These are phyloP conservation scores for Adela reaumurella DNA, from an alignment of 2,888 invertebrate genomes.

Conservation along the genomic window DNA sequence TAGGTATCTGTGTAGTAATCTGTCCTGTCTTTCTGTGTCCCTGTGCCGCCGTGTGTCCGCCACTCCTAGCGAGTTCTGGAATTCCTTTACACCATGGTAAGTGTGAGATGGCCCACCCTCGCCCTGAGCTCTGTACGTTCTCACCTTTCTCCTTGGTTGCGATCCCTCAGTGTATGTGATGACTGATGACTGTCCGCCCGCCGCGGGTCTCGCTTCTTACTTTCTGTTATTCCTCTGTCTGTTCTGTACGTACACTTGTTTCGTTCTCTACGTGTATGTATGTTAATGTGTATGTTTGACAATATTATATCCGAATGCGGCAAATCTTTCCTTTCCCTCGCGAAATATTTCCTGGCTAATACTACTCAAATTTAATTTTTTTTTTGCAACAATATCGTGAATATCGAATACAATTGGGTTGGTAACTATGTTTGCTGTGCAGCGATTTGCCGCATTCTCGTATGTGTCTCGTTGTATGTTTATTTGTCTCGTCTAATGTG, in stretches of 20 bases:
- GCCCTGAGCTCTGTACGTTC: conserved; percentile 57
- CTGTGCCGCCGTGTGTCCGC: conserved; percentile 67
- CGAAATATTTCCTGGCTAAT: too few species aligned
- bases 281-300: conserved; percentile 59
- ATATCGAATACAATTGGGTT: too few species aligned
- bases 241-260: too few species aligned
- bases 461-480: conserved; percentile 44
- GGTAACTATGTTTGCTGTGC: too few species aligned
- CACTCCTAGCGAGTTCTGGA: conserved; percentile 95
- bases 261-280: conserved; percentile 60
- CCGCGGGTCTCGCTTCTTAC: conserved; percentile 49
- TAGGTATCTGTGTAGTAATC: conserved; percentile 61
- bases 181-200: conserved; percentile 46
- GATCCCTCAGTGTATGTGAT: conserved; percentile 50
- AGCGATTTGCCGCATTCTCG: conserved; percentile 44
- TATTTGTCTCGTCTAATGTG: conserved; percentile 56
- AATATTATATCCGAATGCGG: conserved; percentile 23
- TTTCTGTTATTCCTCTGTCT: conserved; percentile 54
- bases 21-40: conserved; percentile 67
- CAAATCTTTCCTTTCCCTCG: not conserved
- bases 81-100: conserved; percentile 98
- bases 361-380: too few species aligned
- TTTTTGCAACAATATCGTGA: too few species aligned
- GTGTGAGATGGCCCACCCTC: conserved; percentile 69
- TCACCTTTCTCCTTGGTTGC: conserved; percentile 54